Evolutionary conservation across 2,113 vertebrate genomes (phyloP), one percentile per base, ranked within the genome.

Genomic region (Rhabdomys dilectus): DNA sequence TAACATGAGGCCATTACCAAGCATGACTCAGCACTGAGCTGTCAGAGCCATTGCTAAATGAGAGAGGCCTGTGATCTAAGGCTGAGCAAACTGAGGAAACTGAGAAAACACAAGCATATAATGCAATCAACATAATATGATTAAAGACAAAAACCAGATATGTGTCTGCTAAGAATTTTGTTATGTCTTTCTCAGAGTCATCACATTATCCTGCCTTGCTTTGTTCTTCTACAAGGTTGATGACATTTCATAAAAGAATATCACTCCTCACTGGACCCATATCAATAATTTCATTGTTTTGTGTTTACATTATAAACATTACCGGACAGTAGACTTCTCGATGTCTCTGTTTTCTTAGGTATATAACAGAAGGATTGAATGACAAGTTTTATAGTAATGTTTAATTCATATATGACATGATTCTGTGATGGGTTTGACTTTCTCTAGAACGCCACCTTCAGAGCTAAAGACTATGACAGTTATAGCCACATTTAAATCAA

Each of bases 401-500:
- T 84, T 86, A 68, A 8, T 76, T 88, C 29, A n/a, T 76, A 88
- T 77, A 15, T n/a, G 21, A 42, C 42, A 72, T 72, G 34, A 56
- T 53, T 91, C 82, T 90, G 39, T 60, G 62, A 42, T 68, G 31
- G 12, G 15, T 68, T 93, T 93, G 66, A 17, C 45, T 66, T 90
- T 93, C 31, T 31, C 13, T 58, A 21, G 73, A 89, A 84, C 26
- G 21, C 19, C 39, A 51, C 76, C 45, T 72, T 87, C 82, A 89
- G 68, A 88, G 56, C 64, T 15, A 17, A 85, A 31, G 24, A 68
- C 8, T 62, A 10, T 36, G 53, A 68, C 53, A 53, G 36, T 12
- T 60, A 10, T 86, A 78, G 87, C 31, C 85, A 88, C 39, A 56
- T 81, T 96, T 95, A 93, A 78, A 88, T 70, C 58, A 84, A 89